These are phyloP conservation scores for Rutilus rutilus DNA, from an alignment of 2,113 vertebrate species.

Conservation along the genomic window DNA sequence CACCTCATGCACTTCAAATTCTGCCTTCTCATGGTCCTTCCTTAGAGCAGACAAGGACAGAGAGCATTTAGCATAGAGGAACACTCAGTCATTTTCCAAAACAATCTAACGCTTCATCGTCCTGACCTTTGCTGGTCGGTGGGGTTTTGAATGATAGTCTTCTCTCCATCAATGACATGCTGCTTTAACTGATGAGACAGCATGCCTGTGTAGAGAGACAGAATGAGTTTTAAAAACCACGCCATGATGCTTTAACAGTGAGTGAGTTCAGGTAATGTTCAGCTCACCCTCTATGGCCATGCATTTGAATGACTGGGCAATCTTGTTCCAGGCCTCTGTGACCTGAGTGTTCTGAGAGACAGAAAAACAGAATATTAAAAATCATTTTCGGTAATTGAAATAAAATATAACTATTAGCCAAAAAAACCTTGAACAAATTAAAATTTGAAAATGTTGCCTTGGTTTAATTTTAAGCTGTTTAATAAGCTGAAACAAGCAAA, in stretches of 20 bases:
- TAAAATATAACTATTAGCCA: too few species aligned
- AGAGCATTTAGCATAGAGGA: not conserved
- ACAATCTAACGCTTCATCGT: not conserved
- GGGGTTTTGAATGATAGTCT: constrained; percentile 97
- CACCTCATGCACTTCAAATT: constrained; percentile 97
- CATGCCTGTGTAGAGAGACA: constrained; percentile 80
- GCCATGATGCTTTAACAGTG: not conserved
- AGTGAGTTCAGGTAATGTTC: not conserved
- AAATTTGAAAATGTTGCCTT: too few species aligned
- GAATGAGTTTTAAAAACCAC: constrained; percentile 3
- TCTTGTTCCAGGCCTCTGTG: constrained; percentile 98
- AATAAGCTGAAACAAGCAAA: too few species aligned
- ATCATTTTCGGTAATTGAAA: not conserved
- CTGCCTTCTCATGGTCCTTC: constrained; percentile 98
- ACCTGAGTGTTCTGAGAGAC: constrained; percentile 89
- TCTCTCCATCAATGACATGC: constrained; percentile 95
- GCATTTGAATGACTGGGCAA: constrained; percentile 98
- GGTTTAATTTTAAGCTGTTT: too few species aligned
- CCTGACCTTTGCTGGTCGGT: constrained; percentile 94
- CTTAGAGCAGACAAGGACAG: constrained; percentile 67
- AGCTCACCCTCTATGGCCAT: constrained; percentile 90
- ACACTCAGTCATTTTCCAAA: not conserved
- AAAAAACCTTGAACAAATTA: too few species aligned
- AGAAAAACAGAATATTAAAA: constrained; percentile 20
- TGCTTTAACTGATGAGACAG: constrained; percentile 97